Conservation (phyloP, 2,797 vertebrate species). For the Xerus rutilus region DNA sequence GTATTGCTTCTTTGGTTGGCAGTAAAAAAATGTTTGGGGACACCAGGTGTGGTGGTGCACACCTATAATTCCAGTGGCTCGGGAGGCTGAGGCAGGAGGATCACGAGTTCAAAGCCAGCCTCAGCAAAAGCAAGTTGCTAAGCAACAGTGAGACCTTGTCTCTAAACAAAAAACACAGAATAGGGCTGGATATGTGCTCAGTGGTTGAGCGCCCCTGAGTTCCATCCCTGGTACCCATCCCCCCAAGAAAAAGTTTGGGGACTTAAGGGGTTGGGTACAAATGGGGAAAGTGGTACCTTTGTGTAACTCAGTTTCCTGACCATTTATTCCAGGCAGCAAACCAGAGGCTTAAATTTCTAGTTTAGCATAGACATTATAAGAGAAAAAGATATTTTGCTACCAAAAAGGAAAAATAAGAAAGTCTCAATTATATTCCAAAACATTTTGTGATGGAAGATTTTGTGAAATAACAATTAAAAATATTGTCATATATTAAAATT, state of each 20-base stretch:
- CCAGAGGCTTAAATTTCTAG: slow-evolving; percentile 56
- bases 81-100: too few species aligned
- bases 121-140: too few species aligned
- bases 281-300: slow-evolving; percentile 35
- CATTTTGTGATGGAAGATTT: slow-evolving; percentile 22
- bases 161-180: too few species aligned
- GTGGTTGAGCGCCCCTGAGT: too few species aligned
- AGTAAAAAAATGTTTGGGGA: not conserved
- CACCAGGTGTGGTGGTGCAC: too few species aligned
- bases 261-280: not conserved
- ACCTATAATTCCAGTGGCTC: too few species aligned
- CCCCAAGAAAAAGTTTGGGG: not conserved
- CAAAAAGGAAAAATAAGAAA: slow-evolving; percentile 62
- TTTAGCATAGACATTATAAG: not conserved
- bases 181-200: too few species aligned
- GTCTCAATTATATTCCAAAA: not conserved
- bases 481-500: not conserved
- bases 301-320: slow-evolving; percentile 50
- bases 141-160: too few species aligned
- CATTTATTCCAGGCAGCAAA: slow-evolving; percentile 58
- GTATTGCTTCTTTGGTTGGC: not conserved
- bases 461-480: slow-evolving; percentile 49
- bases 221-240: too few species aligned
- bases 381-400: not conserved
- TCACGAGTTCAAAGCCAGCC: too few species aligned